Percentiles rank a stretch among this genome's conserved stretches.
These are phyloP conservation scores for Anolis apletophallus DNA, from an alignment of 2,797 vertebrate genomes.

Conservation along the genomic window DNA sequence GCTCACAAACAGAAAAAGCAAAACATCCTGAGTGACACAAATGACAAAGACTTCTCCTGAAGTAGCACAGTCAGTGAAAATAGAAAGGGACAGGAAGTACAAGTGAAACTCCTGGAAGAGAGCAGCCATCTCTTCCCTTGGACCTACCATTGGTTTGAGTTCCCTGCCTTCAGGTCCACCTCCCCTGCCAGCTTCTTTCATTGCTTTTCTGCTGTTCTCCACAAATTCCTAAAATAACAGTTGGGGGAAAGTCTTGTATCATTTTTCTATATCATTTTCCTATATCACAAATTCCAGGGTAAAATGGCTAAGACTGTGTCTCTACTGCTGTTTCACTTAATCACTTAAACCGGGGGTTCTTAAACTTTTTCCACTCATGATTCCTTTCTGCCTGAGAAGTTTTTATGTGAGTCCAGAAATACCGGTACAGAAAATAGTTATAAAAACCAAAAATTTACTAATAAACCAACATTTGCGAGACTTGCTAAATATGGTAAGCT, in stretches of 20 bases:
- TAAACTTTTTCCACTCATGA: no score
- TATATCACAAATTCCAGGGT: not conserved
- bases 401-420: no score
- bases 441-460: no score
- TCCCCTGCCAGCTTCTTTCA: slow-evolving; percentile 86
- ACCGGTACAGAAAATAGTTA: no score
- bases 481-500: no score
- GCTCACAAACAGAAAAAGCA: slow-evolving; percentile 94
- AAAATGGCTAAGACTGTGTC: not conserved
- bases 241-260: slow-evolving; percentile 23
- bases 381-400: no score
- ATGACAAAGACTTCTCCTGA: slow-evolving; percentile 87
- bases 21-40: slow-evolving; percentile 90
- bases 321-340: no score
- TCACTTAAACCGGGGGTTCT: not conserved
- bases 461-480: no score
- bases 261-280: slow-evolving; percentile 22
- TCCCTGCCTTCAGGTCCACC: slow-evolving; percentile 88
- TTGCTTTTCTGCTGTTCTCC: slow-evolving; percentile 92
- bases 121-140: slow-evolving; percentile 83
- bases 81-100: slow-evolving; percentile 92
- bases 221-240: slow-evolving; percentile 90
- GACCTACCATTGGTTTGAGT: slow-evolving; percentile 99
- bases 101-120: slow-evolving; percentile 91
- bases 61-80: slow-evolving; percentile 92